phyloP scores from a whole-genome alignment of 2,888 invertebrate genomes.

The Lycophotia porphyrea region DNA sequence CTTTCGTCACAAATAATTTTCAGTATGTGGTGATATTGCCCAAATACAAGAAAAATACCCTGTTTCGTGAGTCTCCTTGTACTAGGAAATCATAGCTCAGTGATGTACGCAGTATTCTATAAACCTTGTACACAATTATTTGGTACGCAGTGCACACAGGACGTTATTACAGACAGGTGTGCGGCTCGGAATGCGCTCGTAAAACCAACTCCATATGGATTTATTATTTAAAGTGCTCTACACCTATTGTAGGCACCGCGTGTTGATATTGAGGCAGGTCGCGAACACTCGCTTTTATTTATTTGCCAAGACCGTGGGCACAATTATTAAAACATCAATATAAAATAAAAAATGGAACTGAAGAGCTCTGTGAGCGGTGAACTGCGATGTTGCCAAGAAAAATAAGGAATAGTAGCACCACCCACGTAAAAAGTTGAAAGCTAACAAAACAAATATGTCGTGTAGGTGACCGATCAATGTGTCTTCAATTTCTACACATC shows the following conservation, averaged over 20 bases:
- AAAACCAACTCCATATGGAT: conserved; percentile 83
- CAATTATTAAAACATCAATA: conserved; percentile 33
- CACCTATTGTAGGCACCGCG: conserved; percentile 77
- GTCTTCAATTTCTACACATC: conserved; percentile 18
- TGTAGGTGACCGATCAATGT: conserved; percentile 18
- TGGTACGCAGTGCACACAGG: conserved; percentile 57
- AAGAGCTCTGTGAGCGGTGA: conserved; percentile 5
- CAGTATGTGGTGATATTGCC: too few relatives aligned
- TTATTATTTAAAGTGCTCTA: conserved; percentile 84
- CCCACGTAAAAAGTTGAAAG: conserved; percentile 16
- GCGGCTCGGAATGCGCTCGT: conserved; percentile 80
- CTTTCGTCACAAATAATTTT: not conserved
- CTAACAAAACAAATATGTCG: conserved; percentile 30
- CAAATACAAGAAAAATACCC: not conserved
- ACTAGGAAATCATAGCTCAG: conserved; percentile 15
- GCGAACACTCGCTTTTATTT: conserved; percentile 55
- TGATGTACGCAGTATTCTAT: conserved; percentile 36
- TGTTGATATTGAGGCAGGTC: conserved; percentile 76
- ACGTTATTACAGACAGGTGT: conserved; percentile 81
- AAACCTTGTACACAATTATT: conserved; percentile 55
- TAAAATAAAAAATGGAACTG: conserved; percentile 22
- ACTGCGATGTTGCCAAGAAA: conserved; percentile 15
- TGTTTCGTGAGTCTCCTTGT: too few relatives aligned
- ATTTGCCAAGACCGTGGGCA: conserved; percentile 43
- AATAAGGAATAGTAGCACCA: conserved; percentile 26